Conservation (phyloP, 2,888 invertebrate species). For the Nomada fabriciana region DNA sequence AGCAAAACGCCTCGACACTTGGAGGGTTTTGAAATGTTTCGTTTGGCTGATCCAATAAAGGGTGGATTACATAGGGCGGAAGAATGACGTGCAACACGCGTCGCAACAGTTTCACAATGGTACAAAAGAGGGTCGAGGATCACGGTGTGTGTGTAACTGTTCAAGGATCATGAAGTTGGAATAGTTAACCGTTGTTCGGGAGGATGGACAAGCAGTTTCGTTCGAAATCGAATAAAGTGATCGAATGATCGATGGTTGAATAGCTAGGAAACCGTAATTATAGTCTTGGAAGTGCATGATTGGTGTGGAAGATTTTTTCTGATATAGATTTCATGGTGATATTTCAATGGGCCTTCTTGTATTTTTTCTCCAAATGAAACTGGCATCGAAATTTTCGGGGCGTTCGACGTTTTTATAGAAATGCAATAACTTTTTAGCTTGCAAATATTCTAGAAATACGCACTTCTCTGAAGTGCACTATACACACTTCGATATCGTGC, state of each 20-base stretch:
- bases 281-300: not conserved
- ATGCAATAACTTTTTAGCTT: no score
- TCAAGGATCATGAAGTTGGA: conserved; percentile 27
- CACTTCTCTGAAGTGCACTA: no score
- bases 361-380: not conserved
- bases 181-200: conserved; percentile 15
- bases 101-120: no score
- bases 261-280: conserved; percentile 19
- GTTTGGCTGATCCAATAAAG: conserved; percentile 9
- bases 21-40: not conserved
- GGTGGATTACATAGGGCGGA: conserved; percentile 15
- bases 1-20: not conserved
- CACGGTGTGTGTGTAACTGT: not conserved
- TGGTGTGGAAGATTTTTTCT: not conserved
- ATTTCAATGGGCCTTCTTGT: not conserved
- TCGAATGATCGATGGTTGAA: not conserved
- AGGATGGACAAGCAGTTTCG: conserved; percentile 13
- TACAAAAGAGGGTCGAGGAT: not conserved
- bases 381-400: no score
- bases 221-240: conserved; percentile 11
- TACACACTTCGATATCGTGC: no score
- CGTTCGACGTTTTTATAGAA: no score
- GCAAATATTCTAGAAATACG: no score
- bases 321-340: not conserved
- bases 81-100: not conserved